These are phyloP conservation scores for Hemithea aestivaria DNA, from an alignment of 2,888 invertebrate species.

Conservation along the genomic window DNA sequence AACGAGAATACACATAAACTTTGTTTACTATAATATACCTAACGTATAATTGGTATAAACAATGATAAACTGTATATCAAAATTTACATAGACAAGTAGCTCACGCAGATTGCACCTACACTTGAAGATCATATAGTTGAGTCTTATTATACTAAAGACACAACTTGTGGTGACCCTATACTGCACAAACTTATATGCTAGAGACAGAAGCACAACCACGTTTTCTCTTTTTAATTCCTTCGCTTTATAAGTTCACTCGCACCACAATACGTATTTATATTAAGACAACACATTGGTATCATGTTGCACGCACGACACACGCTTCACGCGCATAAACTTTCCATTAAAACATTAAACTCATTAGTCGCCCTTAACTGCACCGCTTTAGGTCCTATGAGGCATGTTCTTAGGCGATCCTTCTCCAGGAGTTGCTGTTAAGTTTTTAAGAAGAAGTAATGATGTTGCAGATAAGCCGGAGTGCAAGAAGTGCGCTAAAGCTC, in stretches of 20 bases:
- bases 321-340: conserved; percentile 49
- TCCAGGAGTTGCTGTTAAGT: conserved; percentile 1
- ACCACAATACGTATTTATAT: conserved; percentile 23
- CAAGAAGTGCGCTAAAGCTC: conserved; percentile 93
- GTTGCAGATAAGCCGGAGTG: conserved; percentile 93
- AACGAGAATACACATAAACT: conserved; percentile 33
- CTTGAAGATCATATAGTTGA: conserved; percentile 3
- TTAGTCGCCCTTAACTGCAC: conserved; percentile 65
- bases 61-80: conserved; percentile 10
- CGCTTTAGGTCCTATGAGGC: conserved; percentile 60
- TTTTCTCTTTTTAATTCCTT: conserved; percentile 20
- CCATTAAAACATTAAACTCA: conserved; percentile 50
- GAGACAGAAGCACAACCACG: conserved; percentile 13
- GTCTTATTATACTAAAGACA: conserved; percentile 5
- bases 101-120: conserved; percentile 2
- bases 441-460: conserved; percentile 20
- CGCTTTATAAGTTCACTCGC: conserved; percentile 22
- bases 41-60: conserved; percentile 33
- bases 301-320: conserved; percentile 30
- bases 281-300: conserved; percentile 20
- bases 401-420: conserved; percentile 39
- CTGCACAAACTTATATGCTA: conserved; percentile 16
- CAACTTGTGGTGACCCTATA: conserved; percentile 14
- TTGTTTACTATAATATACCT: conserved; percentile 39
- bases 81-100: conserved; percentile 3